phyloP scores from a whole-genome alignment of 2,797 vertebrate species.

The Anguilla obscura region DNA sequence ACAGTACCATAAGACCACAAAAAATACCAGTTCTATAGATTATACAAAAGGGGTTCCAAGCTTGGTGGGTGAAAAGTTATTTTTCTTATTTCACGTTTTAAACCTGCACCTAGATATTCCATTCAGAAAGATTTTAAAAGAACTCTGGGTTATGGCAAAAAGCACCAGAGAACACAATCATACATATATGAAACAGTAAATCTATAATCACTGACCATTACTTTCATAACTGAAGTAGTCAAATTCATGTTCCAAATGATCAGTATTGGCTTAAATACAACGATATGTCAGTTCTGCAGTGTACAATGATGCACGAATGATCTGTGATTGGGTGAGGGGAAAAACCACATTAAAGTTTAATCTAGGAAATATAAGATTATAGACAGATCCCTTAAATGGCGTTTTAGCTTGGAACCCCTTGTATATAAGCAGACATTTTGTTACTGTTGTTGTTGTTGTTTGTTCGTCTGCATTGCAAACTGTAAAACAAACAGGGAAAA shows the following conservation, averaged over 20 bases:
- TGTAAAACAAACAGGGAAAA: constrained; percentile 19
- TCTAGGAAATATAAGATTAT: not conserved
- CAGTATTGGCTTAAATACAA: not conserved
- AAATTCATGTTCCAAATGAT: not conserved
- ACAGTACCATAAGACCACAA: constrained; percentile 15
- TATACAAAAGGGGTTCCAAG: constrained; percentile 17
- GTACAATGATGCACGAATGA: not conserved
- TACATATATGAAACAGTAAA: not conserved
- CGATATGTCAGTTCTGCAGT: not conserved
- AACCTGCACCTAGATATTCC: not conserved
- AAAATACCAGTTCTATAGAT: constrained; percentile 2
- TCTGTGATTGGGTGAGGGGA: not conserved
- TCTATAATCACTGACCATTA: not conserved
- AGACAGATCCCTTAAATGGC: constrained; percentile 46
- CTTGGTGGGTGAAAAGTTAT: not conserved
- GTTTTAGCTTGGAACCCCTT: constrained; percentile 34
- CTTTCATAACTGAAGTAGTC: not conserved
- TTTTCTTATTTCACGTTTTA: not conserved
- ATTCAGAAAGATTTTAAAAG: not conserved
- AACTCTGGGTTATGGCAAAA: not conserved
- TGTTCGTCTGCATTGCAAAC: constrained; percentile 14
- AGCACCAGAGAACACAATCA: not conserved
- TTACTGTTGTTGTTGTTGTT: not conserved
- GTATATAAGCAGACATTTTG: constrained; percentile 8
- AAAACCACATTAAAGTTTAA: not conserved